A percentile compares a stretch with the other conserved stretches of the same genome.
phyloP scores from a whole-genome alignment of 1,140 invertebrate genomes.

The Diprion similis region DNA sequence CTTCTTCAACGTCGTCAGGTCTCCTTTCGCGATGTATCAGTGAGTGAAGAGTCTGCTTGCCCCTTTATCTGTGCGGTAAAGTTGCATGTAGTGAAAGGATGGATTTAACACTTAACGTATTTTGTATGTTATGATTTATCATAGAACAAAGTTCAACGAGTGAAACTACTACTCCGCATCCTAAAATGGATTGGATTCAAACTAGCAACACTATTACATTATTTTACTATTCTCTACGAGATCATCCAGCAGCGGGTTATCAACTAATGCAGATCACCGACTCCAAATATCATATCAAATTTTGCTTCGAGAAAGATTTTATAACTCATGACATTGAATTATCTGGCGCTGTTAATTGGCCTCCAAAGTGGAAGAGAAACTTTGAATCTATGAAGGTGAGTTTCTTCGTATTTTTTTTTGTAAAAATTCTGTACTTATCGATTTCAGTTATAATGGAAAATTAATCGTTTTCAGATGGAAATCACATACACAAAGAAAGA shows the following conservation, averaged over 20 bases:
- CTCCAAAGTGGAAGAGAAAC: slow-evolving; percentile 45
- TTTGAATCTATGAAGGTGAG: slow-evolving; percentile 45
- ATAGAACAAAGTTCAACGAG: slow-evolving; percentile 28
- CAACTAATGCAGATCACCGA: slow-evolving; percentile 39
- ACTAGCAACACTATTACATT: slow-evolving; percentile 49
- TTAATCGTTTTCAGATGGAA: slow-evolving; percentile 38
- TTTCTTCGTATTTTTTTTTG: neutral
- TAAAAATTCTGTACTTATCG: neutral
- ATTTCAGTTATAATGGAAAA: slow-evolving; percentile 12
- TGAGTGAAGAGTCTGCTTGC: slow-evolving; percentile 25
- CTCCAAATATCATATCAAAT: slow-evolving; percentile 41
- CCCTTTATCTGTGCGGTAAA: neutral
- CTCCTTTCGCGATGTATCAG: slow-evolving; percentile 34
- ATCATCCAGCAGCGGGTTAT: slow-evolving; percentile 38
- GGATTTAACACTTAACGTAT: neutral
- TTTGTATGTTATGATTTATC: slow-evolving; percentile 17
- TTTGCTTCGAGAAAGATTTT: slow-evolving; percentile 34
- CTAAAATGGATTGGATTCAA: slow-evolving; percentile 53
- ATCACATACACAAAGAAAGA: slow-evolving; percentile 49
- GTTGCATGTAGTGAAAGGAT: neutral
- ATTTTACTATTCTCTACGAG: slow-evolving; percentile 35
- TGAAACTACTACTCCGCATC: slow-evolving; percentile 18
- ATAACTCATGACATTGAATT: slow-evolving; percentile 48
- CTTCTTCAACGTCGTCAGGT: slow-evolving; percentile 22
- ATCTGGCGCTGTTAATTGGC: slow-evolving; percentile 48